Evolutionary conservation across 2,888 invertebrate genomes (phyloP), one percentile per base, ranked within the genome.

Genomic region (Hyposoter didymator): DNA sequence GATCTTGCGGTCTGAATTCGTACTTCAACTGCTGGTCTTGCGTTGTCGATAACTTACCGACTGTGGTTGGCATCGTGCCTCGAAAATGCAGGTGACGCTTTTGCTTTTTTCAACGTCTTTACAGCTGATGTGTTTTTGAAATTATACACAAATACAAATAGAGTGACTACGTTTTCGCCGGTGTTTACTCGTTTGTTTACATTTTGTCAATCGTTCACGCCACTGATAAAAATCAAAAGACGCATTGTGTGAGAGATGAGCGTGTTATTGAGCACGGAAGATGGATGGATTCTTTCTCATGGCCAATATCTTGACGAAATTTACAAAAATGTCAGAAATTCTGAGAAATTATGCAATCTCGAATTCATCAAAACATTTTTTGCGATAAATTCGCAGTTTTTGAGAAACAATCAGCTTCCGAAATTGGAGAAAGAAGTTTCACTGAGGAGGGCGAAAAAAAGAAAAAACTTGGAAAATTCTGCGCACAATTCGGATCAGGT

Each of bases 211-310:
- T 2, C 5, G 28, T 28, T 14, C 28, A 52, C n/a, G 6, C 4
- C 45, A 19, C 10, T 12, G 22, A 43, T n/a, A 28, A 72, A 47
- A 14, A 75, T 17, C 47, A 52, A 49, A 64, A 62, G 28, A 49
- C 0, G 7, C 64, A 8, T 49, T 45, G 19, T 45, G 19, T 43
- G n/a, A 47, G 35, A 82, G 84, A 95, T 95, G 95, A 95, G 95
- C 88, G 87, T 95, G 62, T 88, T 95, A 79, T 92, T 91, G 76
- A 85, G 89, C 39, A 91, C 91, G 67, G 90, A 93, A 14, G 90
- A 92, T 59, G 95, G 95, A 35, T 94, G 94, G 93, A 93, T 95
- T 59, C 91, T 95, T 88, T 95, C 95, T 14, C 95, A 95, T 89
- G 91, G 94, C 87, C 88, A 93, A 49, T 95, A 94, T 89, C 91